A percentile compares a stretch with the other conserved stretches of the same genome.
Conservation (phyloP, 2,113 vertebrate genomes). For the Gopherus evgoodei region DNA sequence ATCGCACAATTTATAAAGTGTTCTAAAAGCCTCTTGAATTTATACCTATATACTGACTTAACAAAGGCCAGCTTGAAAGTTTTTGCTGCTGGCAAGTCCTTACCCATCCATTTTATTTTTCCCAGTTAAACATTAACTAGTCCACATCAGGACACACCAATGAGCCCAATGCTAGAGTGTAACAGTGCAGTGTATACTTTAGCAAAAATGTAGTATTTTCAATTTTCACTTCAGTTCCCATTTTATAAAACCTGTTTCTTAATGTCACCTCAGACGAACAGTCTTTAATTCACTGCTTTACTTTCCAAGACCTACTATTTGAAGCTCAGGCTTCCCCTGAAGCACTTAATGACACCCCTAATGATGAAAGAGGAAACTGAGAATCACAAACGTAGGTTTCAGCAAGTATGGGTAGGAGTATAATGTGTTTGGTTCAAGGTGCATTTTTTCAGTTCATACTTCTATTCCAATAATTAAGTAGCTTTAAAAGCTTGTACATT, state of each 20-base stretch:
- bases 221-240: neutral
- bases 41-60: constrained; percentile 11
- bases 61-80: constrained; percentile 51
- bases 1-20: neutral
- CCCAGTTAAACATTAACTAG: constrained; percentile 41
- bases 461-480: neutral
- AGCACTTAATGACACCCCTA: neutral
- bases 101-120: constrained; percentile 44
- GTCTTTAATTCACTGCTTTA: neutral
- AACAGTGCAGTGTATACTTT: constrained; percentile 9
- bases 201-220: constrained; percentile 40
- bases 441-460: neutral
- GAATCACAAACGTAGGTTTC: neutral
- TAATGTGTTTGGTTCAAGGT: neutral
- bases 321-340: neutral
- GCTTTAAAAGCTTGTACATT: neutral
- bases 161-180: neutral
- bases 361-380: neutral
- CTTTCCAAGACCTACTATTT: neutral
- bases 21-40: constrained; percentile 23
- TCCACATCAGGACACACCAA: neutral
- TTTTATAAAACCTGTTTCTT: neutral
- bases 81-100: constrained; percentile 42
- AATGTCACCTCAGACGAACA: neutral
- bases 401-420: neutral